Conservation (phyloP, 2,888 invertebrate genomes). For the Drosophila siamana region DNA sequence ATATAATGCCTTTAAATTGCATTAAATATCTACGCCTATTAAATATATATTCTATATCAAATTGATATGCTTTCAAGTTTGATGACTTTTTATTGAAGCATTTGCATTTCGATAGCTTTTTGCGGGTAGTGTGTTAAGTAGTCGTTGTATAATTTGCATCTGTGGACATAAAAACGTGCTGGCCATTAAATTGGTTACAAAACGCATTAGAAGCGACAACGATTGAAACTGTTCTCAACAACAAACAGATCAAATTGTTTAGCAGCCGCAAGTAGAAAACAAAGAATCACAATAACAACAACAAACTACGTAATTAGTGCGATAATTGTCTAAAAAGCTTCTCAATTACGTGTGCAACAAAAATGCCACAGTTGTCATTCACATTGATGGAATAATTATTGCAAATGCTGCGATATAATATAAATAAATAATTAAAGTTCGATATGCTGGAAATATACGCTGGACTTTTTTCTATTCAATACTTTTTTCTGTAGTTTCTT, state of each 20-base stretch:
- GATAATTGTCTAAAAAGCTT: slow-evolving; percentile 26
- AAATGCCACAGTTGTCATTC: slow-evolving; percentile 2
- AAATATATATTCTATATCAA: no score
- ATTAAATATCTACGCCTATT: no score
- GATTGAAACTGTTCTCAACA: slow-evolving; percentile 10
- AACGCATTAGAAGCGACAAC: slow-evolving; percentile 52
- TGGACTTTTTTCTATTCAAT: no score
- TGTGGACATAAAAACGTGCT: slow-evolving; percentile 65
- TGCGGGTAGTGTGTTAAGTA: slow-evolving; percentile 4
- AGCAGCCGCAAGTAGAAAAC: slow-evolving; percentile 29
- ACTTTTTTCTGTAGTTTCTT: no score
- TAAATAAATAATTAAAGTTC: no score
- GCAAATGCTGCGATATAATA: neutral
- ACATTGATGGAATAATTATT: neutral
- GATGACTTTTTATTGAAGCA: no score
- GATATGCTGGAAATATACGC: no score
- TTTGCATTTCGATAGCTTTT: no score
- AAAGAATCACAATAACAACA: slow-evolving; percentile 15
- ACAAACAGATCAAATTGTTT: slow-evolving; percentile 48
- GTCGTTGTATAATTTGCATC: slow-evolving; percentile 32
- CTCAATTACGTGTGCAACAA: slow-evolving; percentile 37
- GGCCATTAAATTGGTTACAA: slow-evolving; percentile 72
- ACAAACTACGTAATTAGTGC: slow-evolving; percentile 26
- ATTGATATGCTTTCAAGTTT: no score
- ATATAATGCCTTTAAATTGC: no score